Base-by-base conservation (phyloP, 2,888 invertebrate genomes). In the Escarpia spicata region DNA sequence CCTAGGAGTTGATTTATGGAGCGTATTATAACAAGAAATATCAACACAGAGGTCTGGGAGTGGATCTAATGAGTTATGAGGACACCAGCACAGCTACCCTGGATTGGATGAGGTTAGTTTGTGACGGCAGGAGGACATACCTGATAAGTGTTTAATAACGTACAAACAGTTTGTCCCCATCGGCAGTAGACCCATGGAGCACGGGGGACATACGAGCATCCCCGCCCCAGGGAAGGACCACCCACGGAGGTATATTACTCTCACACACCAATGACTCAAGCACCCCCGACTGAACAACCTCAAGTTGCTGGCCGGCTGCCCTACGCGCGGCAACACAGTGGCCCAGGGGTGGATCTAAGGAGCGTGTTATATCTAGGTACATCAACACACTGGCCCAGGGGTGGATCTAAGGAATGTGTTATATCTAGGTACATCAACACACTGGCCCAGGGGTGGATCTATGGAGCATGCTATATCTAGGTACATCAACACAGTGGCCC, bases 301-400 rank as follows among this genome's bases (percentile, higher is more conserved):
- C 43, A 93, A 92, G 93, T 93, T 93, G 93, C 75, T 92, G 93
- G 91, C 43, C 26, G 44, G 44, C 26, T 44, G 91, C 44, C 37
- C 31, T 26, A 45, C n/a, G 44, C 26, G 91, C 91, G 91, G 45
- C 91, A 91, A 52, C 91, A 45, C 45, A 91, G 19, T 90, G 93
- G 31, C 93, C 93, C 92, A 92, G 91, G 90, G 91, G 93, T 93
- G 93, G 93, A 93, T 93, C 93, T 93, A 93, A 93, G 93, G 93
- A 92, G 60, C 43, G 92, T 92, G 92, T 92, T 31, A 89, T 12
- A 91, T 15, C 37, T 37, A 37, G 37, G 37, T 37, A 52, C 52
- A 52, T 52, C 92, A 31, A 58, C 60, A 58, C 90, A 92, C 43
- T 43, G 93, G 75, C 91, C 92, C 92, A 93, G 75, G 91, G 93